Evolutionary conservation across 2,888 invertebrate species (phyloP), one percentile per base, ranked within the genome.

Genomic region (Heliothis peltigera): DNA sequence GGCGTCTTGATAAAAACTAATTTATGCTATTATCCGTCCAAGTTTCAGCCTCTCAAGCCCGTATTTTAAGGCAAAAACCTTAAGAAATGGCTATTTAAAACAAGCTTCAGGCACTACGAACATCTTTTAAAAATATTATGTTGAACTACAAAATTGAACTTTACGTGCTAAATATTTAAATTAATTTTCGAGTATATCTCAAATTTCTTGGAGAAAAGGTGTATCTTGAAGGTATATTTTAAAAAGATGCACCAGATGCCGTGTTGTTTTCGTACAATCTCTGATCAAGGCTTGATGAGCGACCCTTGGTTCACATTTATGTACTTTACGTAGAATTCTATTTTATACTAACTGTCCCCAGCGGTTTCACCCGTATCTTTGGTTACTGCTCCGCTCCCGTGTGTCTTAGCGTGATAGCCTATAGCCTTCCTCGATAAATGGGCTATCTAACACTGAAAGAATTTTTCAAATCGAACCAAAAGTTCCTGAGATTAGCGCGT

Each of bases 161-260:
- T 39, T 39, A 39, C n/a, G 39, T 39, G 39, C 12, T 2, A 1
- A 28, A 10, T 2, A 18, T 3, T 53, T 4, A 35, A 52, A 44
- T 12, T 46, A 5, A 10, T 19, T 43, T 43, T 22, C 15, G 48
- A 61, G 17, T 32, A 4, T 17, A n/a, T 42, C 48, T 21, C 12
- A 1, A 62, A 51, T 42, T 53, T 47, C 25, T 4, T 7, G 18
- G n/a, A 17, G 35, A 4, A n/a, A 8, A 71, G 44, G 51, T 47
- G 39, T 0, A 51, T 32, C 18, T 64, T 72, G 12, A 18, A 46
- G 21, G 25, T n/a, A 54, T 67, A 63, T 73, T 54, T 73, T 66
- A 15, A 22, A 49, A 15, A 66, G 74, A 54, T 19, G 46, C 21
- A 12, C 25, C 21, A 25, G 67, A 19, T 19, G 18, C 49, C 7